Percentiles rank a stretch among this genome's conserved stretches.
These are phyloP conservation scores for Epinephelus malabaricus DNA, from an alignment of 2,797 vertebrate genomes.

Conservation along the genomic window DNA sequence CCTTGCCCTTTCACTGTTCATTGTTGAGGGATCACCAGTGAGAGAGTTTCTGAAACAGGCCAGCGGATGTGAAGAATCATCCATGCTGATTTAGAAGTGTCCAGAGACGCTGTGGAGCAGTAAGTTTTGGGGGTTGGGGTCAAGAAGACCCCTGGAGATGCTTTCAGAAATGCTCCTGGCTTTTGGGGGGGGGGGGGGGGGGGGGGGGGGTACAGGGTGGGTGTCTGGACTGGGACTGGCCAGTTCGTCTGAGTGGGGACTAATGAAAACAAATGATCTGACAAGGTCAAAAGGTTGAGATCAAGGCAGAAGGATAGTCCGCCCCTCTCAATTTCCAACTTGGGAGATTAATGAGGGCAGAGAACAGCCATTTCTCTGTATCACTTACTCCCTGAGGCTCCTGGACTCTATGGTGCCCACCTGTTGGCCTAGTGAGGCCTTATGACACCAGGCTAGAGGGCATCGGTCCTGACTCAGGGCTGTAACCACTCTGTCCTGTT, in stretches of 20 bases:
- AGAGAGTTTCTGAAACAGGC: constrained; percentile 53
- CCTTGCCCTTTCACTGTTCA: constrained; percentile 49
- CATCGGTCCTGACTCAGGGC: constrained; percentile 17
- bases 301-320: constrained; percentile 81
- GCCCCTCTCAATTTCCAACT: constrained; percentile 81
- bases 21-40: constrained; percentile 48
- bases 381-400: constrained; percentile 82
- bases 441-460: constrained; percentile 60
- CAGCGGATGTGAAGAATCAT: constrained; percentile 71
- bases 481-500: constrained; percentile 20
- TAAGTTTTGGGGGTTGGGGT: constrained; percentile 48
- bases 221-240: constrained; percentile 67
- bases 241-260: constrained; percentile 75
- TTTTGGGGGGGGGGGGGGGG: constrained; percentile 45
- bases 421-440: constrained; percentile 79
- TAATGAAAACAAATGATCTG: constrained; percentile 89
- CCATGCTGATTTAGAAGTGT: constrained; percentile 78
- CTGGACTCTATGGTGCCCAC: constrained; percentile 76
- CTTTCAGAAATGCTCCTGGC: constrained; percentile 63
- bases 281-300: constrained; percentile 84
- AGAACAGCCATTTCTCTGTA: constrained; percentile 83
- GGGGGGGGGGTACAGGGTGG: constrained; percentile 41
- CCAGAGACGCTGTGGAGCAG: constrained; percentile 61
- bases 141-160: constrained; percentile 63
- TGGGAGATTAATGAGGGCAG: constrained; percentile 84